Percentiles rank a stretch among this genome's conserved stretches.
Conservation (phyloP, 2,113 vertebrate species). For the Rhinolophus ferrumequinum region DNA sequence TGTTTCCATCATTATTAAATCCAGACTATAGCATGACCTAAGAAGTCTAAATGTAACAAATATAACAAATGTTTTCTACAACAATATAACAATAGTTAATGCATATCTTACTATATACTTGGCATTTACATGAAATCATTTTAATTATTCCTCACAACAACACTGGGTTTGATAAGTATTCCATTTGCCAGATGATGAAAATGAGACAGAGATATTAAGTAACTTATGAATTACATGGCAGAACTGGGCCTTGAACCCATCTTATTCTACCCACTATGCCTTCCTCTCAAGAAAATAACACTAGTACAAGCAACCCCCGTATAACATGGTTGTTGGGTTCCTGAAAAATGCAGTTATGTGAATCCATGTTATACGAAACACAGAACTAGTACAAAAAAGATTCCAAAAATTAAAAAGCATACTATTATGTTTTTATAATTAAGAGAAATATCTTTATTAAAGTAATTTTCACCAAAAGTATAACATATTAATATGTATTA, state of each 20-base stretch:
- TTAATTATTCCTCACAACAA: not conserved
- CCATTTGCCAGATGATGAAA: slow-evolving; percentile 17
- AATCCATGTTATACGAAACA: too few relatives aligned
- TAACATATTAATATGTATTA: too few relatives aligned
- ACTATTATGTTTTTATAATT: too few relatives aligned
- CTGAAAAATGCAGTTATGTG: too few relatives aligned
- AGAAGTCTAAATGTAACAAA: not conserved
- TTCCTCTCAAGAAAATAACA: slow-evolving; percentile 19
- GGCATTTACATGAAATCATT: not conserved
- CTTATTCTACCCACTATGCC: not conserved
- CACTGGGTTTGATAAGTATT: not conserved
- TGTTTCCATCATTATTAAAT: not conserved
- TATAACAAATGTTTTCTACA: not conserved
- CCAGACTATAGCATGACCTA: not conserved
- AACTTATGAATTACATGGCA: not conserved
- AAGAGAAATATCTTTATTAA: too few relatives aligned
- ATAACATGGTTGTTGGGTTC: too few relatives aligned
- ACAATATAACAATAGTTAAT: not conserved
- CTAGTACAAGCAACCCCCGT: not conserved
- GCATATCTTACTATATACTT: not conserved
- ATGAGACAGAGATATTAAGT: not conserved
- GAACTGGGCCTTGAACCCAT: not conserved
- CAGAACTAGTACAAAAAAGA: too few relatives aligned
- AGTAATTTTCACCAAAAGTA: too few relatives aligned
- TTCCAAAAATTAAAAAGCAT: too few relatives aligned